Percentiles rank a stretch among this genome's conserved stretches.
These are phyloP conservation scores for Temnothorax nylanderi DNA, from an alignment of 1,140 invertebrate genomes.

Conservation along the genomic window DNA sequence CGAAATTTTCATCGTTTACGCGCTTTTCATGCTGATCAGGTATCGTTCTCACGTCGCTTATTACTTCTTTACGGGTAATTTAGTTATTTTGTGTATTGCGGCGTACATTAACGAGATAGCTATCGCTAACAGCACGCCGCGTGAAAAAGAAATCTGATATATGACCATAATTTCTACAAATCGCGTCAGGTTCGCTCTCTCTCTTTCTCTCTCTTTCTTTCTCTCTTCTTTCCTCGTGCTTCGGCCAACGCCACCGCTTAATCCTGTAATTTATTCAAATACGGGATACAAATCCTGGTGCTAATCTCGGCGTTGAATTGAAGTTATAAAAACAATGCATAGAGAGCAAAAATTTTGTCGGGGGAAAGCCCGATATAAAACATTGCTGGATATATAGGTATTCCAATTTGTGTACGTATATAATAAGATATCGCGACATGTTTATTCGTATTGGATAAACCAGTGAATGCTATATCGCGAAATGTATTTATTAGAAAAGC, in stretches of 20 bases:
- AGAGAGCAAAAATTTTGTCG: slow-evolving; percentile 21
- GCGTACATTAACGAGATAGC: slow-evolving; percentile 19
- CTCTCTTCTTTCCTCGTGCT: not conserved
- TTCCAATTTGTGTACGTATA: not conserved
- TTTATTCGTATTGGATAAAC: not conserved
- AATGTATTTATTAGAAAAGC: not conserved
- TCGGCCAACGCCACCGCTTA: not conserved
- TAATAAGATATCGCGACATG: not conserved
- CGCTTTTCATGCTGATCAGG: slow-evolving; percentile 2
- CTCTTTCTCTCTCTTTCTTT: not conserved
- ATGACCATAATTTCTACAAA: slow-evolving; percentile 37
- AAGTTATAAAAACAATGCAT: slow-evolving; percentile 43
- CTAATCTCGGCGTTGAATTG: slow-evolving; percentile 45
- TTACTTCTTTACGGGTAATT: slow-evolving; percentile 23
- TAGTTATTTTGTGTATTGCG: not conserved
- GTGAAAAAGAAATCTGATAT: slow-evolving; percentile 50
- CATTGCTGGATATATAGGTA: not conserved
- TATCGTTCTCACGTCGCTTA: slow-evolving; percentile 7
- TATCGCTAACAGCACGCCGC: slow-evolving; percentile 29
- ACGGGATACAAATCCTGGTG: slow-evolving; percentile 33
- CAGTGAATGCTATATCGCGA: not conserved
- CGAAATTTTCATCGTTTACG: not conserved
- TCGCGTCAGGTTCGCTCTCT: not conserved
- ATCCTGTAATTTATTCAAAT: slow-evolving; percentile 26
- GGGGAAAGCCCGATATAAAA: not conserved